Base-by-base conservation (phyloP, 2,113 vertebrate species). In the Phrynosoma blainvillii region DNA sequence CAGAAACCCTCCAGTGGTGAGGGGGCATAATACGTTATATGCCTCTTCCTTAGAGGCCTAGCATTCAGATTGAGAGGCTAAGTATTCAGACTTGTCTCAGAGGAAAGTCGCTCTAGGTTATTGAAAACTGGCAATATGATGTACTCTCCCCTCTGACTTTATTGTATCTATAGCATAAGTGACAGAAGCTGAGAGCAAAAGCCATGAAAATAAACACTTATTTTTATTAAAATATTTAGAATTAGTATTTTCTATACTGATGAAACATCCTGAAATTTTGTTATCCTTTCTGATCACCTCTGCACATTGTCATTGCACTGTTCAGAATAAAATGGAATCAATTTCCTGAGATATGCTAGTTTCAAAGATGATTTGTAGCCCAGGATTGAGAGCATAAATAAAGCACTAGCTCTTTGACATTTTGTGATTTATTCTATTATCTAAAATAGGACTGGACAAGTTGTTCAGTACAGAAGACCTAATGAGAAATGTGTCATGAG, bases 401-500 rank as follows among this genome's bases (percentile, higher is more conserved):
- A 88, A 88, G 42, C 25, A 70, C 87, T 74, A 88, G 81, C 81
- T 88, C 81, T 84, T 88, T 88, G 87, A 88, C 81, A 88, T 88
- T 84, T 40, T 30, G 47, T 88, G 74, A 88, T 88, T 88, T 88
- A 88, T 88, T 83, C 27, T 74, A 78, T 88, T 88, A 81, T 84
- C 81, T 88, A 78, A 84, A 88, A 84, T 84, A 84, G 87, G 47
- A 78, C 87, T 88, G 87, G 87, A 88, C 87, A 88, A 70, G 81
- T 88, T 88, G 81, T 88, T 88, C 87, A 84, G 81, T 56, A 84
- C 87, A 88, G 74, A 88, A 65, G 81, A 77, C 74, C 59, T 88
- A 88, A 82, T 88, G 87, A 88, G 87, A 88, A 84, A 88, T 88
- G 65, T 84, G 82, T 70, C 87, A 78, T 70, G 62, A 88, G 87